Base-by-base conservation (phyloP, 2,888 invertebrate species). In the Aporophyla nigra region DNA sequence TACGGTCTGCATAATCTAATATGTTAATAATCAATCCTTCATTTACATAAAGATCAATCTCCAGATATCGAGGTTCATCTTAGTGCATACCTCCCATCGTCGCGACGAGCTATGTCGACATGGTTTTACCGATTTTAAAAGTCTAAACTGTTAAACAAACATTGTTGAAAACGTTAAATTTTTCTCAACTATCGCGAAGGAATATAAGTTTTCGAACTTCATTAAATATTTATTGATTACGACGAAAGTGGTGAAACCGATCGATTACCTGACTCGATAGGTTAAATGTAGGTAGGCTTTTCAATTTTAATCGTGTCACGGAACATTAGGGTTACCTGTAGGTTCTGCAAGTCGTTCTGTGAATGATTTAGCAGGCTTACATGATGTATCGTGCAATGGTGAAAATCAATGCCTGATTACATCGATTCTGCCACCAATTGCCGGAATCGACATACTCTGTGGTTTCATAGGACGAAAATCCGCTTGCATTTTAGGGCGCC, bases 351-450 rank as follows among this genome's bases (percentile, higher is more conserved):
- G 16, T 40, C 5, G 12, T 27, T 54, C 19, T n/a, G 10, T 75
- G 1, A 58, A 58, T 75, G 43, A 66, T 51, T 43, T 76, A 76
- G 27, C 43, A 76, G 43, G 5, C 33, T 33, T 59, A 24, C 19
- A 16, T 19, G 9, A 27, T 67, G 21, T 16, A 46, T n/a, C 5
- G n/a, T 16, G 54, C 54, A 21, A 0, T 49, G n/a, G 40, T 27
- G 24, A 19, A 24, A 43, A 43, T 58, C 27, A n/a, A 27, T 76
- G 10, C n/a, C 10, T 19, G 49, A 9, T 6, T 68, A 16, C 14
- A 21, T 27, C 2, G 27, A 9, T 33, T 51, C 33, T 16, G n/a
- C n/a, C n/a, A n/a, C n/a, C n/a, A n/a, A n/a, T n/a, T n/a, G n/a
- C 33, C 33, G 33, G 33, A 33, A 33, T 33, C 33, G 33, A 33